Evolutionary conservation across 2,113 vertebrate genomes (phyloP).

Genomic region (Daphoenositta chrysoptera): DNA sequence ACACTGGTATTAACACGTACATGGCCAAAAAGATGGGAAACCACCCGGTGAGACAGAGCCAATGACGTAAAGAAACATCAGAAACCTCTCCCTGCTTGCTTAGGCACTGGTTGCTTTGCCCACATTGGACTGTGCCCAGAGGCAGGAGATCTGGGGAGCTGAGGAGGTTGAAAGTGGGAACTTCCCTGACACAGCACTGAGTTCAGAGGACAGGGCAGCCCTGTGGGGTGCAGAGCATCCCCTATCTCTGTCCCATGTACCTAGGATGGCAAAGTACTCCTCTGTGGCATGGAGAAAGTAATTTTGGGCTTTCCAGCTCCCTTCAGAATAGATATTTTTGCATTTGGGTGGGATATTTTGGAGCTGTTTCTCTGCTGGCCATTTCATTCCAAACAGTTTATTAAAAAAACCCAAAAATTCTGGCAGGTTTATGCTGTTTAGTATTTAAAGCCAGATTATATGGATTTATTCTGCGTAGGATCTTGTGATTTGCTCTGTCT

Average conservation of each 20-base stretch:
- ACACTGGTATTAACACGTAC: fast-evolving
- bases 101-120: not conserved
- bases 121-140: not conserved
- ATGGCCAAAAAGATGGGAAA: not conserved
- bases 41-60: fast-evolving
- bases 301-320: not conserved
- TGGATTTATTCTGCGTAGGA: not conserved
- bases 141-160: not conserved
- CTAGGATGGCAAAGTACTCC: not conserved
- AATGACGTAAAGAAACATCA: fast-evolving
- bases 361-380: not conserved
- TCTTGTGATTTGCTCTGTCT: not conserved
- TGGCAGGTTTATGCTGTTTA: conserved; percentile 12
- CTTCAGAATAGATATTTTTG: not conserved
- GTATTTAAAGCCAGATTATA: not conserved
- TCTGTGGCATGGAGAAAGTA: not conserved
- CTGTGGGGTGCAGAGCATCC: not conserved
- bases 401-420: conserved; percentile 7
- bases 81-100: not conserved
- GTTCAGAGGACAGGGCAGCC: not conserved
- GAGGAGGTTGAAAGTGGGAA: not conserved
- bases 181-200: not conserved
- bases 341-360: not conserved
- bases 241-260: not conserved
- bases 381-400: not conserved